Evolutionary conservation across 2,888 invertebrate genomes (phyloP).

Genomic region (Eupsilia transversa): DNA sequence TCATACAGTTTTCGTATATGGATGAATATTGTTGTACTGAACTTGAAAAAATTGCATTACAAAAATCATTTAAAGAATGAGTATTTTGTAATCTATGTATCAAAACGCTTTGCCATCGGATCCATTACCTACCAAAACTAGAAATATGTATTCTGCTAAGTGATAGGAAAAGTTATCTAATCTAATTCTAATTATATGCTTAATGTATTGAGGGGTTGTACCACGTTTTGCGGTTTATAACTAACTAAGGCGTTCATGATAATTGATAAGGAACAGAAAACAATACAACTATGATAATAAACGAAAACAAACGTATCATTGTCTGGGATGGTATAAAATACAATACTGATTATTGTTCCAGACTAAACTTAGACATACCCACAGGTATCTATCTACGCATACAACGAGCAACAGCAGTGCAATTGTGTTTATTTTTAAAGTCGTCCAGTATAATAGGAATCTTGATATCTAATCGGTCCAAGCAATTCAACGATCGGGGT

Average conservation of each 20-base stretch:
- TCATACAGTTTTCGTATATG: constrained; percentile 63
- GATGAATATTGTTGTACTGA: constrained; percentile 45
- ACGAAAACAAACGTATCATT: constrained; percentile 61
- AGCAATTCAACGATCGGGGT: constrained; percentile 71
- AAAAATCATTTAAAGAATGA: constrained; percentile 19
- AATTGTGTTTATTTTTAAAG: constrained; percentile 87
- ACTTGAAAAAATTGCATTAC: constrained; percentile 41
- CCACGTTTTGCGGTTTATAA: constrained; percentile 23
- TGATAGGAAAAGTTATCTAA: constrained; percentile 37
- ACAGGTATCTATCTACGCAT: constrained; percentile 55
- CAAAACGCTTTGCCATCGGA: constrained; percentile 22
- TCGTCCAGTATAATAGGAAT: constrained; percentile 75
- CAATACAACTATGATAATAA: constrained; percentile 56
- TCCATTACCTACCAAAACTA: constrained; percentile 26
- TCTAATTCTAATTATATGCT: constrained; percentile 16
- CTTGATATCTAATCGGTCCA: constrained; percentile 63
- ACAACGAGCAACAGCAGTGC: constrained; percentile 79
- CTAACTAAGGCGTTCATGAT: constrained; percentile 24
- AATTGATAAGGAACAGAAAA: constrained; percentile 45
- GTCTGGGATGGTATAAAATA: constrained; percentile 68
- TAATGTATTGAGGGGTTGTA: constrained; percentile 24
- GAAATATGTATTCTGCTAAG: constrained; percentile 12
- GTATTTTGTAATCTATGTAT: constrained; percentile 20
- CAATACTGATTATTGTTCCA: constrained; percentile 73
- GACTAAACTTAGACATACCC: constrained; percentile 67